Evolutionary conservation across 2,797 vertebrate genomes (phyloP), one percentile per base, ranked within the genome.

Genomic region (Zenarchopterus dispar): DNA sequence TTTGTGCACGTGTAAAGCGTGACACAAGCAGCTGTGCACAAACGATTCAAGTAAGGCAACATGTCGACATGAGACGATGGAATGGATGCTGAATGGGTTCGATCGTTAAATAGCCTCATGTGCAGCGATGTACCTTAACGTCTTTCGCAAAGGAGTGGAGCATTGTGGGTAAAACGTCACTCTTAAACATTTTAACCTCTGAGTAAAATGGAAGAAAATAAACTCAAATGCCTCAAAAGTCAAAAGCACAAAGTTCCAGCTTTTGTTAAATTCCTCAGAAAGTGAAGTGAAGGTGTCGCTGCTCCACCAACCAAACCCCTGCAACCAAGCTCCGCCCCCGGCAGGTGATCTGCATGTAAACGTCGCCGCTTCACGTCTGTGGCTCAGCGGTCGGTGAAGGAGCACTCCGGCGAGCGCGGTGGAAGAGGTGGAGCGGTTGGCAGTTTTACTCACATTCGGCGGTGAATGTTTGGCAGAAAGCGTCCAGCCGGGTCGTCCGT

Each of bases 41-140:
- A 81, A 80, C 65, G 51, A 70, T 81, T 88, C 85, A 88, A 91
- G 87, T 91, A 93, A 93, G 92, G 92, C 91, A 91, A 90, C 89
- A 87, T 87, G 86, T 91, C 65, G 61, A 90, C 64, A 72, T 74
- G 75, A 71, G 77, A 78, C 62, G 72, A 80, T 0, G 84, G 78
- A 80, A 87, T 83, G 85, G 81, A 79, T 61, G 70, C 61, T 23
- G 68, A 16, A 15, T 63, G 28, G 50, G 50, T 23, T 49, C 62
- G 18, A 64, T 50, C 31, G 70, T 62, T 59, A 44, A 69, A 49
- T 28, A 53, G 62, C 70, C 73, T 82, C 63, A 13, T 72, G 44
- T 65, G 82, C 76, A 73, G 73, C 62, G 66, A 71, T 55, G 56
- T 51, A 62, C 22, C 6, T 45, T 47, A 33, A 50, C 48, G 60